A percentile compares a stretch with the other conserved stretches of the same genome.
phyloP scores from a whole-genome alignment of 2,797 vertebrate genomes.

The Pangasius sanitwongsei region DNA sequence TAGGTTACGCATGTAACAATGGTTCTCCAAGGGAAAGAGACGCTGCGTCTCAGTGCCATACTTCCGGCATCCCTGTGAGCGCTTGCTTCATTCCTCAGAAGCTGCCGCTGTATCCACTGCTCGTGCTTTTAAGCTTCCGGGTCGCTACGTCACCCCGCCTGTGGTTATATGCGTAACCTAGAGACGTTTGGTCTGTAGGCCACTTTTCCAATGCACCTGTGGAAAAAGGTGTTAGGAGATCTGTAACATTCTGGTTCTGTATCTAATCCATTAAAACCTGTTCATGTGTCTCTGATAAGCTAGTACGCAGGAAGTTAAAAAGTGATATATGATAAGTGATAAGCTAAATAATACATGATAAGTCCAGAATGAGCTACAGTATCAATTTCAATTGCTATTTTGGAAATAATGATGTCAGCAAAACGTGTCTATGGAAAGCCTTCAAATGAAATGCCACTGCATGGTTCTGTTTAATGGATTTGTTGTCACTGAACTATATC shows the following conservation, averaged over 20 bases:
- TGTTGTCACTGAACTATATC: not conserved
- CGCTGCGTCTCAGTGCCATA: too few relatives aligned
- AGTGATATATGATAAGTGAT: too few relatives aligned
- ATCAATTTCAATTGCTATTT: not conserved
- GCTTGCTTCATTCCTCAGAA: too few relatives aligned
- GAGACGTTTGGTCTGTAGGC: not conserved
- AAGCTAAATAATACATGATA: not conserved
- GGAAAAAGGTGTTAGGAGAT: not conserved
- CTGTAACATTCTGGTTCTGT: not conserved
- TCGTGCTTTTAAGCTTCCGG: too few relatives aligned
- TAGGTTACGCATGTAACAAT: too few relatives aligned
- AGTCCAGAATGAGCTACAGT: not conserved
- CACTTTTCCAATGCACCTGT: not conserved
- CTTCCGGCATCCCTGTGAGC: too few relatives aligned
- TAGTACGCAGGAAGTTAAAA: not conserved
- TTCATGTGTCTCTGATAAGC: not conserved
- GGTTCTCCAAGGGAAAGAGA: too few relatives aligned
- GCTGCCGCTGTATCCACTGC: too few relatives aligned
- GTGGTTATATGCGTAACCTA: too few relatives aligned
- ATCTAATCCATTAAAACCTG: not conserved
- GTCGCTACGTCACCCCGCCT: too few relatives aligned
- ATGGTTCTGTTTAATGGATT: not conserved
- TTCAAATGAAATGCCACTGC: not conserved
- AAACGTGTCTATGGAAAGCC: not conserved
- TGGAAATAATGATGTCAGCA: not conserved